Conservation (phyloP, 1,140 invertebrate species). For the Paraescarpia echinospica region DNA sequence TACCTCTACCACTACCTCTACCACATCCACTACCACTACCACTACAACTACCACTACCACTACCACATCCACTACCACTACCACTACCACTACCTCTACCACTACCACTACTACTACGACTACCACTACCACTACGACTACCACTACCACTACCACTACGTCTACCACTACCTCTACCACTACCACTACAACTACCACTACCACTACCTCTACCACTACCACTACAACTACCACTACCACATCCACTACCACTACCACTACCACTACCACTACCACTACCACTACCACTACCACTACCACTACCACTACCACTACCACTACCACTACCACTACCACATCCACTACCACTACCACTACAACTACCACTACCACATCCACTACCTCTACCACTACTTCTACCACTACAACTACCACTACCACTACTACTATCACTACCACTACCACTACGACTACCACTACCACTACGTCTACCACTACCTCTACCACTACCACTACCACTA, state of each 20-base stretch:
- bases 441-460: background rate
- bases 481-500: background rate
- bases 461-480: background rate
- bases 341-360: background rate
- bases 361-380: background rate
- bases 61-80: background rate
- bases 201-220: background rate
- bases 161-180: background rate
- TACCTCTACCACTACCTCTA: no score
- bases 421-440: background rate
- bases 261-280: background rate
- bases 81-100: background rate
- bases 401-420: background rate
- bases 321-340: background rate
- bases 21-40: no score
- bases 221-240: background rate
- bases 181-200: background rate
- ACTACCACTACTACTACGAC: background rate
- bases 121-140: no score
- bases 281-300: background rate
- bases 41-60: no score
- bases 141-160: background rate
- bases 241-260: background rate
- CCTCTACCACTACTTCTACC: background rate
- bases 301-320: background rate